These are phyloP conservation scores for Channa argus DNA, from an alignment of 2,113 vertebrate genomes.

Conservation along the genomic window DNA sequence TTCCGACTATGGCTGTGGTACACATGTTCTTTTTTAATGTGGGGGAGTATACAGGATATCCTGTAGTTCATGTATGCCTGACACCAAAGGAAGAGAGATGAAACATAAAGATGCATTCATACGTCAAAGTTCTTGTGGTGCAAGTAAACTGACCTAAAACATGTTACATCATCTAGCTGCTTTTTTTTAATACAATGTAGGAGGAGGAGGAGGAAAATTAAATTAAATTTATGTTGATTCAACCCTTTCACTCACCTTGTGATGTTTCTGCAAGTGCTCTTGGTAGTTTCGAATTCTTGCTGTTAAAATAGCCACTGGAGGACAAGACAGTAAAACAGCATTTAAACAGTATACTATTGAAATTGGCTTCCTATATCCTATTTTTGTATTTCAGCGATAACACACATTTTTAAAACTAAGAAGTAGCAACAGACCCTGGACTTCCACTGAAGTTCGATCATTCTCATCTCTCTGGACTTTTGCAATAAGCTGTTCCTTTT, in stretches of 20 bases:
- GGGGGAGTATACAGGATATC: slow-evolving; percentile 77
- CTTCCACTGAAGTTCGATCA: slow-evolving; percentile 88
- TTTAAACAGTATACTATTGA: not conserved
- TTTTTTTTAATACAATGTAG: not conserved
- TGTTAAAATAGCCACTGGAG: slow-evolving; percentile 89
- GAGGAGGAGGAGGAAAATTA: not conserved
- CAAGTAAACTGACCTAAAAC: not conserved
- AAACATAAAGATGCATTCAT: slow-evolving; percentile 44
- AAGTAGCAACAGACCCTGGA: slow-evolving; percentile 82
- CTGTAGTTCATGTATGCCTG: slow-evolving; percentile 58
- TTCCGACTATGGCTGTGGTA: slow-evolving; percentile 45
- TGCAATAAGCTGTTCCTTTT: slow-evolving; percentile 87
- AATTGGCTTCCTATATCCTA: too few species aligned
- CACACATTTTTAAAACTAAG: not conserved
- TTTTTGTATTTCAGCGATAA: not conserved
- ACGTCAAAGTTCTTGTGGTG: not conserved
- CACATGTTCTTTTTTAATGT: slow-evolving; percentile 41
- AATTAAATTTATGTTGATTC: not conserved
- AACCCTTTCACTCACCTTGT: slow-evolving; percentile 84
- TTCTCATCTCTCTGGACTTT: slow-evolving; percentile 87
- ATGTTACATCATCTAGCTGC: not conserved
- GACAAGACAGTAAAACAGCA: not conserved
- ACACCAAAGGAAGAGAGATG: slow-evolving; percentile 49
- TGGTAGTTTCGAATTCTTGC: slow-evolving; percentile 88
- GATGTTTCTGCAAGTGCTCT: slow-evolving; percentile 91